phyloP scores from a whole-genome alignment of 2,113 vertebrate genomes.

The Sinocyclocheilus anshuiensis region DNA sequence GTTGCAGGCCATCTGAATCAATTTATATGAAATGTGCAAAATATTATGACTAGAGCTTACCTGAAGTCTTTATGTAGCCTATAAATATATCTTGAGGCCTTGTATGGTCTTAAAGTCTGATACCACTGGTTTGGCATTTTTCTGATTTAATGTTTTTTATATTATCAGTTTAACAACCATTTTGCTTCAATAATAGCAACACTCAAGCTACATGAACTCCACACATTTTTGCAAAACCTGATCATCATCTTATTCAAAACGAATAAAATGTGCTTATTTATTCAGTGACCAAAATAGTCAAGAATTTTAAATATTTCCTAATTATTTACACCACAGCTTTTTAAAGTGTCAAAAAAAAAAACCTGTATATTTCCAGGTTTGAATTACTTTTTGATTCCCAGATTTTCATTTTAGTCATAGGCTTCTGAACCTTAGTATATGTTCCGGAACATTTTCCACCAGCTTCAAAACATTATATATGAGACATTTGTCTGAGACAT shows the following conservation, averaged over 20 bases:
- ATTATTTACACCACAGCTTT: not conserved
- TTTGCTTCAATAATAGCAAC: not conserved
- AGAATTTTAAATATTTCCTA: not conserved
- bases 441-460: too few relatives aligned
- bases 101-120: not conserved
- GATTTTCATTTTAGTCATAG: too few relatives aligned
- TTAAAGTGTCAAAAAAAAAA: too few relatives aligned
- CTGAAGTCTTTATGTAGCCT: not conserved
- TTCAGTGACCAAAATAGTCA: not conserved
- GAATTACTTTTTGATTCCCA: too few relatives aligned
- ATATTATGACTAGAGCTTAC: not conserved
- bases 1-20: not conserved
- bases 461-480: too few relatives aligned
- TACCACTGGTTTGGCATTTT: not conserved
- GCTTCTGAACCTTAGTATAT: too few relatives aligned
- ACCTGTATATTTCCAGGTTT: too few relatives aligned
- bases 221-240: not conserved
- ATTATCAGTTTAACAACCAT: not conserved
- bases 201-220: not conserved
- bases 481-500: too few relatives aligned
- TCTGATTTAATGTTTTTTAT: not conserved
- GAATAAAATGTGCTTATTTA: too few relatives aligned
- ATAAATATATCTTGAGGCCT: not conserved
- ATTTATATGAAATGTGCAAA: not conserved
- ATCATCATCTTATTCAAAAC: not conserved